Evolutionary conservation across 92 coral and sea anemone genomes (phyloP), one percentile per base, ranked within the genome.

Genomic region (Bergia sp.): DNA sequence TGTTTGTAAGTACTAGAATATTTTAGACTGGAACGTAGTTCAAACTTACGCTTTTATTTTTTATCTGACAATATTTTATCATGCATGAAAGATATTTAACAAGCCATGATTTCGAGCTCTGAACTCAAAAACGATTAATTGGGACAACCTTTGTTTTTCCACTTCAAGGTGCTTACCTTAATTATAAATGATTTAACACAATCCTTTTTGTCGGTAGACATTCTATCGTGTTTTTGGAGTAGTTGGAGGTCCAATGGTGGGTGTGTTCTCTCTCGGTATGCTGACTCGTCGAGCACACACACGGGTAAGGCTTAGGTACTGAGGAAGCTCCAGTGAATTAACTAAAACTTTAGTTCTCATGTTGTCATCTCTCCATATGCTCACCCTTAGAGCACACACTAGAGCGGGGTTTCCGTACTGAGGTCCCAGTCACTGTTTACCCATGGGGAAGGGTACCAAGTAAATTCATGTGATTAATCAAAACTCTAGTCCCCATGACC

Each of bases 171-270:
- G 36, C 16, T 80, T 21, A 11, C 43, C 23, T 73, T 38, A n/a
- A 7, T 21, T 10, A 73, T 49, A 49, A 23, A n/a, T 49, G 49
- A 86, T 10, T 23, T 66, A 9, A n/a, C 4, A 18, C 36, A 43
- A 37, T 18, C 53, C 1, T 81, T 58, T 87, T 44, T 84, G 64
- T 69, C 65, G 38, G 10, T 72, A 97, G 99, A 90, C 97, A 16
- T 97, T 97, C 80, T 97, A 95, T 89, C 98, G 96, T 13, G 93
- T 97, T 44, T 97, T 96, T 86, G 99, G 99, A 57, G 99, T 97
- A 3, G 98, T 96, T 71, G 99, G 99, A 37, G 99, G 99, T 11
- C 99, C 99, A 16, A 98, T 97, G 69, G 99, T 97, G 13, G 98
- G 98, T 11, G 95, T 92, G 73, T 97, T 95, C 80, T 93, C 95